Base-by-base conservation (phyloP, 2,113 vertebrate genomes). In the Passer montanus region DNA sequence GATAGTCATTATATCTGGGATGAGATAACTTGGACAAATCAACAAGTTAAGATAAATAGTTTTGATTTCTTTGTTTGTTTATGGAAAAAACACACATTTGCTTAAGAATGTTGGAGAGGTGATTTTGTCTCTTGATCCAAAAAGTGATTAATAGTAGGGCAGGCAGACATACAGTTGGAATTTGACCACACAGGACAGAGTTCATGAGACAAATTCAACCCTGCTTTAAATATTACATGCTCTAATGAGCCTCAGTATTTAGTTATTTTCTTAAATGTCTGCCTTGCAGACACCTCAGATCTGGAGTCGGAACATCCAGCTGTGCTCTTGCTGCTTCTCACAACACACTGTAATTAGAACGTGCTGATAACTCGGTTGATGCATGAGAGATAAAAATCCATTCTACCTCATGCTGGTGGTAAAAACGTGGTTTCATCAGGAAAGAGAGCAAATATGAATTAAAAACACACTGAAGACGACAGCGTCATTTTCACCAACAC, bases 21-120 rank as follows among this genome's bases (percentile, higher is more conserved):
- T 89, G 93, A 88, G 88, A 83, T 88, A 96, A 89, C 69, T 94
- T 92, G 88, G 93, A 95, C 88, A 89, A 95, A 92, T 94, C 88
- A 90, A 76, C 88, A 89, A 90, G 90, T 90, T 64, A 86, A 90
- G 72, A 95, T 59, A 89, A 94, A 96, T 90, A 92, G 88, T 95
- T 96, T 91, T 89, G 92, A 94, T 90, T 93, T 81, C 60, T 84
- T 91, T 95, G 24, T 81, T 95, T 94, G 90, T 96, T 95, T 91
- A 90, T 53, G 80, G 90, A 87, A 92, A 93, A 91, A 69, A 84
- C 76, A 31, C 91, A 76, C 81, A 94, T 95, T 93, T 96, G 49
- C 88, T 84, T 84, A 92, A 94, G 92, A 96, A 96, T 93, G 94
- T 95, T 96, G 94, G 94, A 96, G 86, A 97, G 95, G 94, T 96